A percentile compares a stretch with the other conserved stretches of the same genome.
Evolutionary conservation across 2,797 vertebrate species (phyloP).

Genomic region (Cephalopachus bancanus): DNA sequence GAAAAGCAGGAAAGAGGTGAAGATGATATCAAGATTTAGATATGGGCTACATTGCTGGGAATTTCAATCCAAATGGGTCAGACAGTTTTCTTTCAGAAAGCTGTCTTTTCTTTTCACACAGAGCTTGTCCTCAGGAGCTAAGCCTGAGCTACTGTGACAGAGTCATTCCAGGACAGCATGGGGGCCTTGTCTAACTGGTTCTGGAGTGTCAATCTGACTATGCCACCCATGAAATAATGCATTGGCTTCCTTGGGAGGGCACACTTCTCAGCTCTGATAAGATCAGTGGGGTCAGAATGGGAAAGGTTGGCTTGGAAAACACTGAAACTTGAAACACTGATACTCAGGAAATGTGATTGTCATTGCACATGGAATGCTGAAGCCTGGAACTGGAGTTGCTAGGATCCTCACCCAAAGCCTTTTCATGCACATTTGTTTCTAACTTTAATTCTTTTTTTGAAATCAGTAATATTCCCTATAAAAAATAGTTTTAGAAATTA

Average conservation of each 20-base stretch:
- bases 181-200: constrained; percentile 32
- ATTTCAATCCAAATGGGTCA: neutral
- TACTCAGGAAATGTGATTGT: neutral
- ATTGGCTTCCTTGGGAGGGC: neutral
- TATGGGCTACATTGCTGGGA: neutral
- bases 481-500: neutral
- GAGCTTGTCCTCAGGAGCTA: neutral
- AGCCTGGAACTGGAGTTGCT: neutral
- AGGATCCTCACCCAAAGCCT: neutral
- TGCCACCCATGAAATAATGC: neutral
- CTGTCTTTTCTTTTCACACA: too few relatives aligned
- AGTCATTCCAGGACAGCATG: neutral
- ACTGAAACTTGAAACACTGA: constrained; percentile 31
- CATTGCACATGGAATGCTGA: neutral
- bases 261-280: neutral
- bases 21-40: neutral
- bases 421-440: neutral
- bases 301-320: constrained; percentile 2
- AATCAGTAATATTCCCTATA: neutral
- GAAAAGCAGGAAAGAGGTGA: neutral
- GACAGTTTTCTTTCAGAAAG: neutral
- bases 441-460: constrained; percentile 22
- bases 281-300: constrained; percentile 34
- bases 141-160: neutral
- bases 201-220: neutral